Base-by-base conservation (phyloP, 2,888 invertebrate species). In the Polylopha cassiicola region DNA sequence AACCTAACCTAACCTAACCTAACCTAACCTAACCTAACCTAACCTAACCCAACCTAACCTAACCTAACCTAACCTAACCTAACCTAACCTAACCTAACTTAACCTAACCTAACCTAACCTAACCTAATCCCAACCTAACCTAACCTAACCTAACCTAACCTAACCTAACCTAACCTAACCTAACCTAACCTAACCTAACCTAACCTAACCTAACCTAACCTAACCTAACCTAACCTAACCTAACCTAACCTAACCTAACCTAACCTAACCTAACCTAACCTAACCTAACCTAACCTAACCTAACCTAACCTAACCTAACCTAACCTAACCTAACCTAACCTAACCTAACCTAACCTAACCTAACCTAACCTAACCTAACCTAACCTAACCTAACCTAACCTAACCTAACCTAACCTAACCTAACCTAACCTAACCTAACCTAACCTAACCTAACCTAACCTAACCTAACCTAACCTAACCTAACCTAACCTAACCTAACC, bases 231-330 rank as follows among this genome's bases (percentile, higher is more conserved):
- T 30, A 38, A 30, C 38, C 29, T 30, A 38, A 30, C 38, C 29
- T 27, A 38, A 38, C 38, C 38, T 38, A 38, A 38, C 38, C 38
- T 38, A 37, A 37, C 37, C 37, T 37, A 38, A 38, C 38, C 38
- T 38, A 38, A 38, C 38, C 38, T 38, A 38, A 38, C 38, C 38
- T 38, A 38, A 38, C 38, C 38, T 38, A 38, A 38, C 38, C 38
- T 38, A 38, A 31, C 38, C 38, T 38, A 38, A 38, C 38, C 38
- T 38, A 38, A 38, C 38, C 38, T 38, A 38, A 38, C 38, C 38
- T 38, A 38, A 38, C 38, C 38, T 38, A 31, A 31, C 38, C 38
- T 38, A 38, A 33, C 33, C 33, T 33, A 33, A 33, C 33, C 33
- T 38, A 38, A 30, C 38, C 38, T 31, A 38, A 38, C 38, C 38